Percentiles rank a stretch among this genome's conserved stretches.
These are phyloP conservation scores for Nasonia vitripennis DNA, from an alignment of 1,140 invertebrate species.

Conservation along the genomic window DNA sequence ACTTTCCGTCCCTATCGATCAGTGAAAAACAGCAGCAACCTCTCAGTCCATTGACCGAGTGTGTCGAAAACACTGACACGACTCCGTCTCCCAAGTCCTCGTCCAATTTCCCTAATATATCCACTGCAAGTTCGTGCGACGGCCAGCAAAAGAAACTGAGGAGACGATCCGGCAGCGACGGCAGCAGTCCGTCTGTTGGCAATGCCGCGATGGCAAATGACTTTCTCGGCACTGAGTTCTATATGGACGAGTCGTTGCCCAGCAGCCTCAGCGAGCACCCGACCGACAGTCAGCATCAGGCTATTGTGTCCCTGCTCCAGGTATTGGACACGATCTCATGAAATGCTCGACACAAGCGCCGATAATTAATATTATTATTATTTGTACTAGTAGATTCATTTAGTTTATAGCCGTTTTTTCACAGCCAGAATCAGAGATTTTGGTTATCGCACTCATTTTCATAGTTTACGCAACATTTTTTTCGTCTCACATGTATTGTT, in stretches of 20 bases:
- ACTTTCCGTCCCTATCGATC: slow-evolving; percentile 65
- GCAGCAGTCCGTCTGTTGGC: slow-evolving; percentile 66
- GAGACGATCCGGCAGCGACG: slow-evolving; percentile 64
- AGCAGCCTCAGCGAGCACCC: slow-evolving; percentile 79
- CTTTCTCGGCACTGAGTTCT: slow-evolving; percentile 88
- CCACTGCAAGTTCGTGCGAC: slow-evolving; percentile 64
- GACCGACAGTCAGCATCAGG: slow-evolving; percentile 80
- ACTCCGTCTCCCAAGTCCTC: slow-evolving; percentile 63
- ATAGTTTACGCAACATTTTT: background rate
- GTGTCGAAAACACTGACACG: slow-evolving; percentile 61
- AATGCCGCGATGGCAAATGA: slow-evolving; percentile 71
- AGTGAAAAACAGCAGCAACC: slow-evolving; percentile 64
- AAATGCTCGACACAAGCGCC: slow-evolving; percentile 2
- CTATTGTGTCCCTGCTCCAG: slow-evolving; percentile 80
- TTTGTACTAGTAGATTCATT: background rate
- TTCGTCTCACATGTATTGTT: background rate
- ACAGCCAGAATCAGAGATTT: background rate
- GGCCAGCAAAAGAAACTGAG: slow-evolving; percentile 62
- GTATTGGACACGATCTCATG: slow-evolving; percentile 70
- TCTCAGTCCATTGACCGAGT: slow-evolving; percentile 69
- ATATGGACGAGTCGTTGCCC: slow-evolving; percentile 89
- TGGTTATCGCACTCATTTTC: no score
- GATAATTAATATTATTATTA: slow-evolving; percentile 7
- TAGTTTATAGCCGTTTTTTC: background rate
- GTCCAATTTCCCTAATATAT: slow-evolving; percentile 50